Percentiles rank a stretch among this genome's conserved stretches.
Evolutionary conservation across 2,888 invertebrate genomes (phyloP).

Genomic region (Argyra leucocephala): DNA sequence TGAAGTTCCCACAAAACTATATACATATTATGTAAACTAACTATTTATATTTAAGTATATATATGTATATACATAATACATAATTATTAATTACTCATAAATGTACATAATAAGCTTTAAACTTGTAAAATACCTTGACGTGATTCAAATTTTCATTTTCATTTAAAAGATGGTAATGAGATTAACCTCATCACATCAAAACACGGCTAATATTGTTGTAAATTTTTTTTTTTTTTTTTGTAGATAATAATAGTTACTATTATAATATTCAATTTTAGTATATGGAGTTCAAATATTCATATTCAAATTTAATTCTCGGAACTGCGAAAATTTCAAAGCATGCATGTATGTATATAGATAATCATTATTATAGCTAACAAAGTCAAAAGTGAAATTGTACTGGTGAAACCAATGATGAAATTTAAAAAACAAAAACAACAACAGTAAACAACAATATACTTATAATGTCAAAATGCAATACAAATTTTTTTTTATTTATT

Average conservation of each 20-base stretch:
- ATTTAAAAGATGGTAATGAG: neutral
- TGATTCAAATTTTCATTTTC: neutral
- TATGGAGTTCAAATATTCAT: neutral
- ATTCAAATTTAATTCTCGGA: neutral
- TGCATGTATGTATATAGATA: no score
- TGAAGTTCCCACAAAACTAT: no score
- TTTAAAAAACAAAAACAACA: no score
- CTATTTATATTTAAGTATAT: no score
- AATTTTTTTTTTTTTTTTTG: neutral
- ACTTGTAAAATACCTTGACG: conserved; percentile 1
- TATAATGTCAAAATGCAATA: neutral
- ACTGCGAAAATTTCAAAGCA: no score
- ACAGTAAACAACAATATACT: no score
- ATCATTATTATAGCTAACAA: no score
- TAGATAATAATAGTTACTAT: neutral
- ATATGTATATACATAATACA: no score
- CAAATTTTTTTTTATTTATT: neutral
- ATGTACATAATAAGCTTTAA: neutral
- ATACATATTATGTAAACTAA: no score
- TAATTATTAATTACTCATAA: neutral
- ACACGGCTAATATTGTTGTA: neutral
- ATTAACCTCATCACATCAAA: neutral
- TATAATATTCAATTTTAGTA: neutral
- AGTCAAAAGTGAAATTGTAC: no score
- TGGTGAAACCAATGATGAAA: no score